Evolutionary conservation across 2,888 invertebrate species (phyloP).

Genomic region (Andrena bicolor): DNA sequence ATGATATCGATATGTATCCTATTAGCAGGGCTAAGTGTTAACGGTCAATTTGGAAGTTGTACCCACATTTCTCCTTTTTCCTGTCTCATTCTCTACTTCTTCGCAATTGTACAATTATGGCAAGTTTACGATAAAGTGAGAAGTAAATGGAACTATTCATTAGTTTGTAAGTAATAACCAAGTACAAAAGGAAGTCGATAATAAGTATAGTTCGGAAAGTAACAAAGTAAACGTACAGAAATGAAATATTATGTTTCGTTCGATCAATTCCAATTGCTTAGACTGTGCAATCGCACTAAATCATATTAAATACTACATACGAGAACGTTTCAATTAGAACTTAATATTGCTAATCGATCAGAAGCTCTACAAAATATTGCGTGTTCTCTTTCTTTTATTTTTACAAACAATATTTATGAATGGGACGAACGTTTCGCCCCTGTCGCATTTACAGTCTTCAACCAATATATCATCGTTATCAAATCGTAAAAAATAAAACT

Average conservation of each 20-base stretch:
- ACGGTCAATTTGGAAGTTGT: slow-evolving; percentile 78
- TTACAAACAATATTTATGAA: slow-evolving; percentile 54
- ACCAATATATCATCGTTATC: slow-evolving; percentile 53
- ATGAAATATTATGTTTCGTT: slow-evolving; percentile 36
- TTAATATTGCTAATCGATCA: slow-evolving; percentile 42
- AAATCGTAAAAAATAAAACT: slow-evolving; percentile 56
- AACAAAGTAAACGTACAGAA: slow-evolving; percentile 48
- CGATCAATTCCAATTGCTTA: slow-evolving; percentile 64
- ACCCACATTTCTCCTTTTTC: slow-evolving; percentile 73
- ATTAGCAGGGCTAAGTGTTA: slow-evolving; percentile 79
- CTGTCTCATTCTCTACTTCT: slow-evolving; percentile 30
- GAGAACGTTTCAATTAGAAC: slow-evolving; percentile 27
- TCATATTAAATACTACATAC: slow-evolving; percentile 39
- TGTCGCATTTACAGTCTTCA: slow-evolving; percentile 57
- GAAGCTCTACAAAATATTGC: slow-evolving; percentile 45
- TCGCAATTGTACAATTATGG: slow-evolving; percentile 48
- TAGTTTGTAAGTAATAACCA: slow-evolving; percentile 53
- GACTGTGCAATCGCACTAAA: slow-evolving; percentile 39
- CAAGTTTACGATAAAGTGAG: slow-evolving; percentile 50
- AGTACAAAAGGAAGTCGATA: slow-evolving; percentile 34
- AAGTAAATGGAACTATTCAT: slow-evolving; percentile 57
- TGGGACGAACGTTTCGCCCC: slow-evolving; percentile 38
- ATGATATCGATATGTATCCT: slow-evolving; percentile 81
- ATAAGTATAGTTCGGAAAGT: slow-evolving; percentile 56
- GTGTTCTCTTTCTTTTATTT: slow-evolving; percentile 9